Base-by-base conservation (phyloP, 2,888 invertebrate species). In the Stomorhina lunata region DNA sequence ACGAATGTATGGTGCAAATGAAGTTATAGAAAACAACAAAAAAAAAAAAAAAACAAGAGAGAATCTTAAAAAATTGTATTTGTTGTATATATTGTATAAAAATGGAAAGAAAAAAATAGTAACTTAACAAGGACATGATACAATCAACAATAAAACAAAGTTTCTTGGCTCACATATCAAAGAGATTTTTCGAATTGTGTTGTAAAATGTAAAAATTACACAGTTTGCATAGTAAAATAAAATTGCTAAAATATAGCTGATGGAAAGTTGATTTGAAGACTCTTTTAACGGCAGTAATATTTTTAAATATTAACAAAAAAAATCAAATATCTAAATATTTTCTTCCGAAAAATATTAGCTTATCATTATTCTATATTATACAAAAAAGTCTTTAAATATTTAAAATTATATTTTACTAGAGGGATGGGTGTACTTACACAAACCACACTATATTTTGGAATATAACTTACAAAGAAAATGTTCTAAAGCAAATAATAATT, bases 401-500 rank as follows among this genome's bases (percentile, higher is more conserved):
- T 40, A 15, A 4, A n/a, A n/a, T n/a, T n/a, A n/a, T n/a, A n/a
- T 20, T 20, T 45, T 4, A 7, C 9, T 25, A 5, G 2, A 61
- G 72, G 72, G 34, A 45, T 20, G 0, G 9, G 50, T 73, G 72
- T 73, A 57, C 2, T n/a, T 22, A 43, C 10, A 40, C 4, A 27
- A 50, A 27, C 37, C 48, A 40, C 27, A 61, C 27, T 9, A 27
- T 20, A 27, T 22, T 27, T 45, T 2, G 57, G 22, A 20, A 45
- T 55, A 12, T 55, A 6, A 34, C 25, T 17, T 43, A 55, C 75
- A 84, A 72, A 81, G 80, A 84, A 85, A 85, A 81, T 73, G 83
- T 72, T 77, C 69, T 73, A 84, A 84, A 85, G 85, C 83, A 86
- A 86, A 85, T 84, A 87, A 81, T 84, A 86, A 84, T 86, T 85